Conservation (phyloP, 2,888 invertebrate genomes). For the Diabrotica balteata region DNA sequence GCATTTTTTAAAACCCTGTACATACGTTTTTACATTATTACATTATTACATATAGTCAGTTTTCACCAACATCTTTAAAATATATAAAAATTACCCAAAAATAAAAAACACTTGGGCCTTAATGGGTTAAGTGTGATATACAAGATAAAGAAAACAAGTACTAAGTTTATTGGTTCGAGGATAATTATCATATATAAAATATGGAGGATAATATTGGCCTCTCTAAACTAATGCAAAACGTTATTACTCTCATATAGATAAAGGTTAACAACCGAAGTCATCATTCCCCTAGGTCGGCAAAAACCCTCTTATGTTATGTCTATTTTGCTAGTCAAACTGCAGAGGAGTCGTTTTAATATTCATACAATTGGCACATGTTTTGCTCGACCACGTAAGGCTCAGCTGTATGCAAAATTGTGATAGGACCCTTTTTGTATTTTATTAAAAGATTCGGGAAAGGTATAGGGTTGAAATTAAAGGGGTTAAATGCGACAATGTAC, state of each 20-base stretch:
- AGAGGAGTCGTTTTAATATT: slow-evolving; percentile 37
- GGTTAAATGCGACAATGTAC: slow-evolving; percentile 41
- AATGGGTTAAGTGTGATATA: too few relatives aligned
- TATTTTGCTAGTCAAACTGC: slow-evolving; percentile 25
- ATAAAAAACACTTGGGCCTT: too few relatives aligned
- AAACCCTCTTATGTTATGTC: slow-evolving; percentile 23
- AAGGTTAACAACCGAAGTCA: slow-evolving; percentile 23
- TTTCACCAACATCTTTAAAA: too few relatives aligned
- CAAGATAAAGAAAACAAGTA: too few relatives aligned
- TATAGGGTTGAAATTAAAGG: slow-evolving; percentile 41
- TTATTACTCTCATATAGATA: neutral
- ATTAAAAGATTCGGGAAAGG: slow-evolving; percentile 38
- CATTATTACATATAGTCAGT: too few relatives aligned
- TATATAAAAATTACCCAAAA: too few relatives aligned
- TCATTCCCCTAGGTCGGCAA: slow-evolving; percentile 25
- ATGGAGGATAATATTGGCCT: too few relatives aligned
- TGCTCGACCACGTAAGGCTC: slow-evolving; percentile 33
- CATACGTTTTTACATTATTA: too few relatives aligned
- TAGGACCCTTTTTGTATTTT: slow-evolving; percentile 29
- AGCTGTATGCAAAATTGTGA: slow-evolving; percentile 37
- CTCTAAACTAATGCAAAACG: too few relatives aligned
- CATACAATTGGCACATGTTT: slow-evolving; percentile 43
- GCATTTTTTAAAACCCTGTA: too few relatives aligned
- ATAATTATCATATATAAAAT: too few relatives aligned
- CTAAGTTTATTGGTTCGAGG: too few relatives aligned